Evolutionary conservation across 2,797 vertebrate genomes (phyloP), one percentile per base, ranked within the genome.

Genomic region (Urosaurus nigricauda): DNA sequence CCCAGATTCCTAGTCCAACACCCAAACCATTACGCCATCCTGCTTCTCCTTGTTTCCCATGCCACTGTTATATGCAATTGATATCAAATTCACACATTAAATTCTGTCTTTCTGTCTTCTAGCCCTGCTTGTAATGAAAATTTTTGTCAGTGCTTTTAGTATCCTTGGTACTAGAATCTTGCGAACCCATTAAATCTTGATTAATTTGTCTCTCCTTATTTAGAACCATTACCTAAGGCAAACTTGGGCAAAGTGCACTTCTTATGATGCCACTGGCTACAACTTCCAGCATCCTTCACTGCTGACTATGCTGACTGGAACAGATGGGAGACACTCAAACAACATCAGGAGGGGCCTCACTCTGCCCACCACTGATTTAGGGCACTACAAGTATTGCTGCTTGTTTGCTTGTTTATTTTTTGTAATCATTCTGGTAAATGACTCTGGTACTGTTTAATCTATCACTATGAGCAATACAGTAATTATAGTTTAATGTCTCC

Each of bases 381-480:
- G 37, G 37, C 58, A 82, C 35, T 1, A 29, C 8, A 68, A 7
- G 26, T 68, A 13, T 4, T 53, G 89, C 73, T 17, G 21, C 83
- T 17, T 19, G 43, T 5, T 17, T 19, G 58, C 73, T 17, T 0
- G 40, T 1, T 0, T 24, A 53, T 43, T 77, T 0, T 11, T 0
- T 11, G 47, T 65, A 53, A 29, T 3, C 0, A 0, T 84, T 70
- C 77, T 3, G 5, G 9, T 1, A 40, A 47, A 0, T 14, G 71
- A 84, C 83, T 90, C 83, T 80, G 53, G 84, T 73, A 89, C 0
- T 2, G 35, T 73, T 79, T n/a, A 32, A 26, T 0, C 37, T 2
- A 14, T 4, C 3, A 4, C 37, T 32, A 60, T n/a, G 73, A 32
- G 17, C 12, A 16, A 14, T 73, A 35, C 37, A 0, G 89, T 88